These are phyloP conservation scores for Panthera leo DNA, from an alignment of 2,113 vertebrate genomes.

Conservation along the genomic window DNA sequence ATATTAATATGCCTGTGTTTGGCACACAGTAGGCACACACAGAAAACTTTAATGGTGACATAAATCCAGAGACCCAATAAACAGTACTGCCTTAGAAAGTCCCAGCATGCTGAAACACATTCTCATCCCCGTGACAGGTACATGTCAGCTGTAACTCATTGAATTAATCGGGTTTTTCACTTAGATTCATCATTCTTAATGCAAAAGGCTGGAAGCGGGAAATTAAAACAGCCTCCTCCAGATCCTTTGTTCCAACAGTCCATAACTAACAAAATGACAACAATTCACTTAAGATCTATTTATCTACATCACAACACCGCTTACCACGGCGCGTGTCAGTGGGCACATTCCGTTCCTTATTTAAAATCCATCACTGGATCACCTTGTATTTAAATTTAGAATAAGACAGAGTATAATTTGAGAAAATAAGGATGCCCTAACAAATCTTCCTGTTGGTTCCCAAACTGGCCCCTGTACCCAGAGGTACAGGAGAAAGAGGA, in stretches of 20 bases:
- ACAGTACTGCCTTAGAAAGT: conserved; percentile 67
- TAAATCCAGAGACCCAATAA: neutral
- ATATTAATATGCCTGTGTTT: neutral
- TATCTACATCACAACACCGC: neutral
- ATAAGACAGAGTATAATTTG: neutral
- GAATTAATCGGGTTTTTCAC: conserved; percentile 76
- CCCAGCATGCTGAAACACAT: conserved; percentile 66
- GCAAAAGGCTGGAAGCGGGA: conserved; percentile 54
- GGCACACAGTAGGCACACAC: neutral
- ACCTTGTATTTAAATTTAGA: neutral
- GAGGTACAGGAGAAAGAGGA: neutral
- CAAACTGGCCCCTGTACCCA: neutral
- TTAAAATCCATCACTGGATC: neutral
- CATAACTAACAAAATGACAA: neutral
- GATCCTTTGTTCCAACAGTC: neutral
- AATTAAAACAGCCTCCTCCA: conserved; percentile 64
- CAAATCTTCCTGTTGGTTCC: neutral
- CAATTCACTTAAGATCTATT: neutral
- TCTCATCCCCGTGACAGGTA: conserved; percentile 52
- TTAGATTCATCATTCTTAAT: conserved; percentile 61
- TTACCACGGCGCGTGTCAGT: neutral
- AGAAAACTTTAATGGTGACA: neutral
- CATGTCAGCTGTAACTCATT: conserved; percentile 66
- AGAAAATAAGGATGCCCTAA: neutral
- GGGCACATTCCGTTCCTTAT: neutral